phyloP scores from a whole-genome alignment of 2,797 vertebrate species.

The Phyllotis vaccarum region DNA sequence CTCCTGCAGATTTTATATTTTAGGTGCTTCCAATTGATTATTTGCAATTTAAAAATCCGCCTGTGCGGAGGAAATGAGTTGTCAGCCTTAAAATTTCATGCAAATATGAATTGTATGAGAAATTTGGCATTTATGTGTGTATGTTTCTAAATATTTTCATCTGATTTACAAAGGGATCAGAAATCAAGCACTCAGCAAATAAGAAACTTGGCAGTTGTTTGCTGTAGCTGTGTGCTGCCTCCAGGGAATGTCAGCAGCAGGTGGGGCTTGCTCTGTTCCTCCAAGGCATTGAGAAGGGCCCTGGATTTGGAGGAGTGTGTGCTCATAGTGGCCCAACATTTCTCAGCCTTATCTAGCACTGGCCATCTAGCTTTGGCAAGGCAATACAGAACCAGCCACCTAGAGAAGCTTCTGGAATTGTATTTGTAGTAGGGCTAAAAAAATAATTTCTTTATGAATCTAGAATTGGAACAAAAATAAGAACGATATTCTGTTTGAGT shows the following conservation, averaged over 20 bases:
- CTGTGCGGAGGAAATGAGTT: slow-evolving; percentile 15
- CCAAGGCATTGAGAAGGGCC: not conserved
- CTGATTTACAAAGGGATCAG: slow-evolving; percentile 17
- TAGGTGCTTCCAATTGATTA: not conserved
- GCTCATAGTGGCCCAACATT: not conserved
- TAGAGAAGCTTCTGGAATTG: not conserved
- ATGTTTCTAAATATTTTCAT: slow-evolving; percentile 40
- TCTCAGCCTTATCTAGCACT: not conserved
- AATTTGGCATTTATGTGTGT: not conserved
- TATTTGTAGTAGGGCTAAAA: not conserved
- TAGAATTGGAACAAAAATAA: not conserved
- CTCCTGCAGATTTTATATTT: not conserved
- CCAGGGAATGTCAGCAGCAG: not conserved
- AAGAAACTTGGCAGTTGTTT: not conserved
- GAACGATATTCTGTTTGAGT: not conserved
- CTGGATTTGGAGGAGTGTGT: not conserved
- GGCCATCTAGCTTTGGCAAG: not conserved
- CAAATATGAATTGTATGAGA: not conserved
- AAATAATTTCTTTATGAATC: not conserved
- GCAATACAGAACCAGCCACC: no score
- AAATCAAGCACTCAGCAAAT: not conserved
- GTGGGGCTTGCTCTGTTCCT: not conserved
- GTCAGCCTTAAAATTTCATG: not conserved
- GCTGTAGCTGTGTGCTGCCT: not conserved
- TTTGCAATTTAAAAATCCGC: slow-evolving; percentile 21